Base-by-base conservation (phyloP, 2,113 vertebrate genomes). In the Neogobius melanostomus region DNA sequence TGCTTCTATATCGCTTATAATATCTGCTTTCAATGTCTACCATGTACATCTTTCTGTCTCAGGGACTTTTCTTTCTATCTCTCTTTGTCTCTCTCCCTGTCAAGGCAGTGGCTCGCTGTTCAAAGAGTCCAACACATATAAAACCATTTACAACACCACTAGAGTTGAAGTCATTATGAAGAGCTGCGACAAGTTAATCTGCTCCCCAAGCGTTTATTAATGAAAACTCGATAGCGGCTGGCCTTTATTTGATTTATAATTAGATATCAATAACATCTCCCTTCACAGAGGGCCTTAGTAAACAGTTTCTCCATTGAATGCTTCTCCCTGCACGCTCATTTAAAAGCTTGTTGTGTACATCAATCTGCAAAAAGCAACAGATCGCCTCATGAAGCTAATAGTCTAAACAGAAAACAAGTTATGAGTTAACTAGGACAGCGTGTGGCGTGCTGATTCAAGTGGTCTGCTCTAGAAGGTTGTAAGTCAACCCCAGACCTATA, bases 201-300 rank as follows among this genome's bases (percentile, higher is more conserved):
- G 75, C 80, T 79, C 83, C 79, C 42, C 68, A 85, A 87, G 82
- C 80, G 77, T 71, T 77, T 85, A 83, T 88, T 89, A 90, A 93
- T 91, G 82, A 90, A 88, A 90, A 85, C 67, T 88, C 89, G 85
- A 89, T 89, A 84, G 64, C 59, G 63, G 64, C 74, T 86, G 82
- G 83, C 86, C 85, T 91, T 90, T 91, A 90, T 88, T 88, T 87
- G 86, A 82, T 79, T 82, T 74, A 68, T 88, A 90, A 91, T 90
- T 76, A 91, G 89, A 91, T 90, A 90, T 90, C 87, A 91, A 92
- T 91, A 89, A 68, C 81, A 78, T 80, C 77, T 84, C 73, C 73
- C 71, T 82, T 80, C 82, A 80, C 70, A 82, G 77, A 75, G 77
- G 11, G 59, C 81, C 77, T 84, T 74, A 72, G 82, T 85, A 89